phyloP scores from a whole-genome alignment of 2,888 invertebrate genomes.

The Tetragonisca angustula region DNA sequence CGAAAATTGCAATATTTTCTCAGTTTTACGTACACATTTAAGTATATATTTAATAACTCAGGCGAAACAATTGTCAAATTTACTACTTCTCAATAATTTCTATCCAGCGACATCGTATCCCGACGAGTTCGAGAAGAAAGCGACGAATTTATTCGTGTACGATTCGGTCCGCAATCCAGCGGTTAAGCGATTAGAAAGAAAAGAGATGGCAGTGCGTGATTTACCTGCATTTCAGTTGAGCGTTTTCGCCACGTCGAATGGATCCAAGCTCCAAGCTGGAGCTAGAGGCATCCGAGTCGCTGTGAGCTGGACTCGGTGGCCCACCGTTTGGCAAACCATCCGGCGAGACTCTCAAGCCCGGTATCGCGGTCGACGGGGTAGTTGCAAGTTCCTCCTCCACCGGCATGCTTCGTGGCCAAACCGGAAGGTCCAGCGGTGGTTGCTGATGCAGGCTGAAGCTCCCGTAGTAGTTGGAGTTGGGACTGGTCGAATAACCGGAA shows the following conservation, averaged over 20 bases:
- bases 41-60: no score
- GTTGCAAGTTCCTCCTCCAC: constrained; percentile 81
- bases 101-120: no score
- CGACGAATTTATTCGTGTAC: no score
- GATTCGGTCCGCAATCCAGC: no score
- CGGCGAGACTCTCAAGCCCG: constrained; percentile 73
- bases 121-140: no score
- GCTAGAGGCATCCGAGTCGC: constrained; percentile 82
- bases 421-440: constrained; percentile 78
- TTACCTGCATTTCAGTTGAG: constrained; percentile 83
- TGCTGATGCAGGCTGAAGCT: constrained; percentile 63
- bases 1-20: no score
- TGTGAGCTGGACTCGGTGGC: constrained; percentile 82
- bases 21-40: no score
- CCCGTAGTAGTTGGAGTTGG: constrained; percentile 71
- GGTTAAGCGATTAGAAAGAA: neutral
- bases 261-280: constrained; percentile 82
- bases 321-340: constrained; percentile 73
- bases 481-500: constrained; percentile 69
- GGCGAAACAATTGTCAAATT: no score
- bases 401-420: constrained; percentile 83
- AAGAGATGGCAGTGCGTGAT: neutral
- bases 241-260: constrained; percentile 80
- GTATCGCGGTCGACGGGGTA: constrained; percentile 74
- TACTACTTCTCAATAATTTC: no score